Base-by-base conservation (phyloP, 1,140 invertebrate species). In the Aphidius ervi region DNA sequence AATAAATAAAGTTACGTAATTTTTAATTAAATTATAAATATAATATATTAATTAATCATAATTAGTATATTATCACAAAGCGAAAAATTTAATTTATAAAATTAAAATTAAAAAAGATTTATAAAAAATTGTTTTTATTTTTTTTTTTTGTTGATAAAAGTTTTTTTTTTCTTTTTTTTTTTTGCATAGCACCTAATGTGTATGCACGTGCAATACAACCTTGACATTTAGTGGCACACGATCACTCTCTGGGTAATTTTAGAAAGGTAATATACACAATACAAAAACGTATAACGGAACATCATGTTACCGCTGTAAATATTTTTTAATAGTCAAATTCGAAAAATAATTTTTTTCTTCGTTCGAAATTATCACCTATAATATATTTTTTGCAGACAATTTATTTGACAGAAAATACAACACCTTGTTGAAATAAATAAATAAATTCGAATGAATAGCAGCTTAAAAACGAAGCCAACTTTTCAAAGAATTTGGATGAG, bases 211-310 rank as follows among this genome's bases (percentile, higher is more conserved):
- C 67, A 63, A 45, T 65, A 58, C 70, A 70, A 72, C 70, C 70
- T 71, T 72, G 70, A 71, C 68, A 72, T 72, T 72, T 71, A 48
- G 56, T 61, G 52, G 42, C 55, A 50, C 46, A 56, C 49, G 61
- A n/a, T 56, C 62, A 56, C 54, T 16, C 16, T 16, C 16, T 16
- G 16, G 65, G 65, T 71, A 68, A 70, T 67, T 72, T 71, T 71
- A 70, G 68, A 72, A 72, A 72, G 70, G 69, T 62, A 64, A 46
- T 48, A 31, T 31, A 31, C 23, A 31, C 23, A 31, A 31, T 31
- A n/a, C 41, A n/a, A 43, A 43, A 57, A 64, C 62, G 59, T 47
- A 43, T 56, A 61, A 63, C 49, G 60, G 52, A 42, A 61, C 41
- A 48, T 16, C 2, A 31, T 31, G 23, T 31, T 31, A 31, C 23